A percentile compares a stretch with the other conserved stretches of the same genome.
phyloP scores from a whole-genome alignment of 1,140 invertebrate species.

The Octopus bimaculoides region DNA sequence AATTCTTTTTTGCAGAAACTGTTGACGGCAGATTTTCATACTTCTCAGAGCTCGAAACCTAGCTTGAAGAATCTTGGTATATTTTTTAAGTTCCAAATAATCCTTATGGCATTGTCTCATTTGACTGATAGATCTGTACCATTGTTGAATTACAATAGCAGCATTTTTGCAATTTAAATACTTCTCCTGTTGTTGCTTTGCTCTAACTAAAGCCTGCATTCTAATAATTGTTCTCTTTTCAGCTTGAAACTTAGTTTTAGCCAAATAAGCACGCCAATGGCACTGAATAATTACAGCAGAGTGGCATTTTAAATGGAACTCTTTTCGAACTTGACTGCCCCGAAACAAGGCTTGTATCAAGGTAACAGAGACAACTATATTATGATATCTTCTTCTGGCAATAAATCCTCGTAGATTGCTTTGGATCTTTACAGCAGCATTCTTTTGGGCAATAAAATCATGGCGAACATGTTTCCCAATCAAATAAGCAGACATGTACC shows the following conservation, averaged over 20 bases:
- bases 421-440: conserved; percentile 29
- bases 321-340: too few species aligned
- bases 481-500: conserved; percentile 9
- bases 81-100: conserved; percentile 12
- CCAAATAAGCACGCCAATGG: too few species aligned
- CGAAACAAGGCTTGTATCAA: conserved; percentile 15
- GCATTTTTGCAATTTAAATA: conserved; percentile 3
- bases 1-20: conserved; percentile 22
- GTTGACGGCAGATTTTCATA: conserved; percentile 17
- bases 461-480: conserved; percentile 1
- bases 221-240: neutral
- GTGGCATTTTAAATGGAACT: too few species aligned
- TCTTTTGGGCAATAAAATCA: conserved; percentile 8
- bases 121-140: conserved; percentile 14
- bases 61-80: neutral
- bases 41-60: conserved; percentile 16
- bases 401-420: conserved; percentile 18
- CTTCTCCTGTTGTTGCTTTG: neutral
- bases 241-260: too few species aligned
- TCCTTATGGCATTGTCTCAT: conserved; percentile 1
- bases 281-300: too few species aligned
- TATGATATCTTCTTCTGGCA: neutral
- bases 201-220: neutral
- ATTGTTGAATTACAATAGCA: conserved; percentile 21
- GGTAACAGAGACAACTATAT: neutral